These are phyloP conservation scores for Chelonoidis abingdonii DNA, from an alignment of 2,113 vertebrate genomes.

Conservation along the genomic window DNA sequence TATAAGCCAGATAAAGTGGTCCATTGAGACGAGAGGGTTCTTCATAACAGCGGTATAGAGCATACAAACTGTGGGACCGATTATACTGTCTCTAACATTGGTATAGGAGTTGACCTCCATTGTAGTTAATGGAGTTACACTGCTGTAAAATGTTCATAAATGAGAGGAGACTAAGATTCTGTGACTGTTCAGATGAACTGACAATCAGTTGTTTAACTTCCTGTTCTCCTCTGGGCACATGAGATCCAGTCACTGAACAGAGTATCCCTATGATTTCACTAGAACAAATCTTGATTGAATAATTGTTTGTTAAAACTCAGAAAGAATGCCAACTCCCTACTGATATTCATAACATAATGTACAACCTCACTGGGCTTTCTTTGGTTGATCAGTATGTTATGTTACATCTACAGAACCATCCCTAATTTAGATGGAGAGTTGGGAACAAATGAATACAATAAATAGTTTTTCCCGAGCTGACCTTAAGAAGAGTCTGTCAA, in stretches of 20 bases:
- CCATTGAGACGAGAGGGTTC: neutral
- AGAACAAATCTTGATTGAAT: neutral
- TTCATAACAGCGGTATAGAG: neutral
- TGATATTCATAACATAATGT: neutral
- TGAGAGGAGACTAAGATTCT: neutral
- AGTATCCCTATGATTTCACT: neutral
- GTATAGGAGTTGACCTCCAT: neutral
- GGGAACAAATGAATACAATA: neutral
- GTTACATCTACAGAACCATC: neutral
- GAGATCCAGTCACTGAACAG: neutral
- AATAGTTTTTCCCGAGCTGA: neutral
- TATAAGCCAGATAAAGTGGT: neutral
- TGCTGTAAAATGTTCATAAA: neutral
- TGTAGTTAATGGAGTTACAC: neutral
- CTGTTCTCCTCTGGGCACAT: accelerated
- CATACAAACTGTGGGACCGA: neutral
- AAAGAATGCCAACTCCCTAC: neutral
- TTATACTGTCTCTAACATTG: neutral
- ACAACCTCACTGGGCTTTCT: neutral
- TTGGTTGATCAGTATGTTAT: neutral
- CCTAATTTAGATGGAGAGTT: neutral
- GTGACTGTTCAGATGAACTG: neutral
- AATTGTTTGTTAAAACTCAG: neutral
- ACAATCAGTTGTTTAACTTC: neutral
- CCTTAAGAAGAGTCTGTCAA: neutral